Percentiles rank a stretch among this genome's conserved stretches.
These are phyloP conservation scores for Xenus cinereus DNA, from an alignment of 2,113 vertebrate genomes.

Conservation along the genomic window DNA sequence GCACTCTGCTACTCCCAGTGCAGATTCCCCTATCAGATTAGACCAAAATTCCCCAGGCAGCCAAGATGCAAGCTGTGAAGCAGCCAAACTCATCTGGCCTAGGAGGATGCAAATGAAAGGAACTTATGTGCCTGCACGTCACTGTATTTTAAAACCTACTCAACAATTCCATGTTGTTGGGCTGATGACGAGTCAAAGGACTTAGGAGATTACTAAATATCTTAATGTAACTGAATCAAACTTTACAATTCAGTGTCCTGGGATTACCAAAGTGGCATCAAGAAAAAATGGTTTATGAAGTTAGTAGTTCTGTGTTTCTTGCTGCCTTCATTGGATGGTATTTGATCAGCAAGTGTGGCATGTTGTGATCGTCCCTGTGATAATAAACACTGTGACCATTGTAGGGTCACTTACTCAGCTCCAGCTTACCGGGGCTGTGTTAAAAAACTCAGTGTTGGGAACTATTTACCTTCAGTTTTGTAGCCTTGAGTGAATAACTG, in stretches of 20 bases:
- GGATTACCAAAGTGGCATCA: neutral
- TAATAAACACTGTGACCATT: neutral
- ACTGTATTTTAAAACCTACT: neutral
- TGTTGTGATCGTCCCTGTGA: neutral
- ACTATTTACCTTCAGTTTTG: neutral
- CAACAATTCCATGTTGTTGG: neutral
- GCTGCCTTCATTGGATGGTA: neutral
- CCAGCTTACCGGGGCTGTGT: neutral
- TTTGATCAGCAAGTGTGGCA: neutral
- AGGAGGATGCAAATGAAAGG: slow-evolving; percentile 19
- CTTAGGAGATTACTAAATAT: neutral
- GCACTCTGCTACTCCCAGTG: neutral
- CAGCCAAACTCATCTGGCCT: neutral
- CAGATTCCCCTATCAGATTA: neutral
- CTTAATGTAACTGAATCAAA: neutral
- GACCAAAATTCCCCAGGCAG: neutral
- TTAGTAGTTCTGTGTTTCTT: neutral
- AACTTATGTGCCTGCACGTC: neutral
- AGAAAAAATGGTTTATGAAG: neutral
- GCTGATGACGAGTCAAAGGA: slow-evolving; percentile 18
- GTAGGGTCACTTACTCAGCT: neutral
- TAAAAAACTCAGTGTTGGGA: neutral
- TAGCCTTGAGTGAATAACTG: neutral
- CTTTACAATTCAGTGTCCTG: neutral
- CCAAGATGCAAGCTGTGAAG: neutral